Percentiles rank a stretch among this genome's conserved stretches.
These are phyloP conservation scores for Cheilosia grossa DNA, from an alignment of 2,888 invertebrate genomes.

Conservation along the genomic window DNA sequence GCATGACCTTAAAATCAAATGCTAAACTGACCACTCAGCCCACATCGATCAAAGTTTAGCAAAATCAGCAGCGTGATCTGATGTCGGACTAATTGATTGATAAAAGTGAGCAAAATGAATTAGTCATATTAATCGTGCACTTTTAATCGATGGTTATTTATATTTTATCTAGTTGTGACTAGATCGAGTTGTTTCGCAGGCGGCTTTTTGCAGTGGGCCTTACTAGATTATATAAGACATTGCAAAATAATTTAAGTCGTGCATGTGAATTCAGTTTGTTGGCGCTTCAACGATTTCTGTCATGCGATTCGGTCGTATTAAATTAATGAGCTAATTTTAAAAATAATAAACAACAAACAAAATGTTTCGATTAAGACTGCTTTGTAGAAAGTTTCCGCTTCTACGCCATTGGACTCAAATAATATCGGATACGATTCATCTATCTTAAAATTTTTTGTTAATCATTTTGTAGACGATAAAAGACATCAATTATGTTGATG, in stretches of 20 bases:
- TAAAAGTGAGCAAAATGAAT: neutral
- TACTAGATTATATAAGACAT: neutral
- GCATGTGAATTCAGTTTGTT: neutral
- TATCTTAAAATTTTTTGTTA: neutral
- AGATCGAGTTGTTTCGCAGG: neutral
- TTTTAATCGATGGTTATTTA: neutral
- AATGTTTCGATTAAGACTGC: neutral
- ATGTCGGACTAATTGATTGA: neutral
- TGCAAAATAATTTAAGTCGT: neutral
- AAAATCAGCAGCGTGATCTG: neutral
- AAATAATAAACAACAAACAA: no score
- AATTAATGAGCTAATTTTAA: no score
- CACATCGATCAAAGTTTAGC: constrained; percentile 15
- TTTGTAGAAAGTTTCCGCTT: neutral
- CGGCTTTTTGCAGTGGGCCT: constrained; percentile 1
- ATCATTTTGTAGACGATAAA: neutral
- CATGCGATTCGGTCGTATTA: neutral
- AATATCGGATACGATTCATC: neutral
- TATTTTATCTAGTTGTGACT: constrained; percentile 7
- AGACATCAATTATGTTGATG: neutral
- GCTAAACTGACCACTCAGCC: neutral
- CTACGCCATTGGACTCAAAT: neutral
- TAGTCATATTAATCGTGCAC: neutral
- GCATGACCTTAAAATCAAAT: neutral
- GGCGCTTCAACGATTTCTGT: neutral